phyloP scores from a whole-genome alignment of 2,113 vertebrate species.

The Eulemur rufifrons region DNA sequence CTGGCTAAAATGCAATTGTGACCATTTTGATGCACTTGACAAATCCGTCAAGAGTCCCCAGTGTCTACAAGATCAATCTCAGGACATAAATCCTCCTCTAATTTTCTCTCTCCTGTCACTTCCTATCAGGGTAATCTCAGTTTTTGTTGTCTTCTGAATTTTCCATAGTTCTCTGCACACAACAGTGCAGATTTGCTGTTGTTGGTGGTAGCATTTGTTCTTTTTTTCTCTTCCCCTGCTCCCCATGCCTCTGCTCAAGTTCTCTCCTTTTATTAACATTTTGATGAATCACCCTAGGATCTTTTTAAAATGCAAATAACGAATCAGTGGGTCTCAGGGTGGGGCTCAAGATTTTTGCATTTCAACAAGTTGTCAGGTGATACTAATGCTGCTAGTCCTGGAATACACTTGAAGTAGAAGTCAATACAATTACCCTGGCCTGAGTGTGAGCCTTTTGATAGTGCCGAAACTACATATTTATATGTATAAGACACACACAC shows the following conservation, averaged over 20 bases:
- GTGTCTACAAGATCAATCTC: not conserved
- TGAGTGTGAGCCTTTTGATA: too few relatives aligned
- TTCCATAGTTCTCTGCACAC: not conserved
- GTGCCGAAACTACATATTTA: not conserved
- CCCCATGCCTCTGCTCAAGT: not conserved
- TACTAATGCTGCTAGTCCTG: not conserved
- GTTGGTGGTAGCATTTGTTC: not conserved
- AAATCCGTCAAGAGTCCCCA: not conserved
- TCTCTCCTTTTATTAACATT: not conserved
- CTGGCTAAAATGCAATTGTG: not conserved
- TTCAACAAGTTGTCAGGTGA: not conserved
- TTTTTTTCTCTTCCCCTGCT: not conserved
- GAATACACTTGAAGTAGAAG: not conserved
- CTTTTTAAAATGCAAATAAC: not conserved
- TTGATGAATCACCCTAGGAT: not conserved
- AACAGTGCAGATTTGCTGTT: not conserved
- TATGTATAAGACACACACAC: too few relatives aligned
- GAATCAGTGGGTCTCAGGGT: too few relatives aligned
- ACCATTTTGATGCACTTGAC: not conserved
- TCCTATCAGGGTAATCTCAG: not conserved
- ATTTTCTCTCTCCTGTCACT: not conserved
- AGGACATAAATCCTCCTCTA: not conserved
- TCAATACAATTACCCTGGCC: fast-evolving
- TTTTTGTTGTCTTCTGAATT: not conserved
- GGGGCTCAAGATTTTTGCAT: not conserved